Percentiles rank a stretch among this genome's conserved stretches.
Evolutionary conservation across 2,797 vertebrate genomes (phyloP).

Genomic region (Podarcis siculus): DNA sequence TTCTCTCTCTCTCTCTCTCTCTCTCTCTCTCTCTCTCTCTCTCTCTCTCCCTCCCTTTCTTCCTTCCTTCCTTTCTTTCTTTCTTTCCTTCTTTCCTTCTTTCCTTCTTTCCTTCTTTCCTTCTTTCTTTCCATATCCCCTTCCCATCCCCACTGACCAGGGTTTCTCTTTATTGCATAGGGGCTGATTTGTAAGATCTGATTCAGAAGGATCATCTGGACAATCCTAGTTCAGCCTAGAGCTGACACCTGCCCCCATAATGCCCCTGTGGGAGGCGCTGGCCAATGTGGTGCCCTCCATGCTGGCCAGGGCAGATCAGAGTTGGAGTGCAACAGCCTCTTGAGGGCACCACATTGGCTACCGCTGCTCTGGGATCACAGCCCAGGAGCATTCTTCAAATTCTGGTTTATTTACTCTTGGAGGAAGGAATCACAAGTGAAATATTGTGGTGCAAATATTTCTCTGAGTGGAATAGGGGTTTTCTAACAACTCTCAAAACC

Average conservation of each 20-base stretch:
- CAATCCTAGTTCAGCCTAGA: neutral
- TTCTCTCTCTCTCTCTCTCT: neutral
- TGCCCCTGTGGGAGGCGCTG: too few relatives aligned
- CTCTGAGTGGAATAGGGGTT: too few relatives aligned
- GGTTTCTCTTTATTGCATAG: neutral
- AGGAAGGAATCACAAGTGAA: neutral
- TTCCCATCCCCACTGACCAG: neutral
- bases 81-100: fast-evolving
- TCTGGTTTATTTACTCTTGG: neutral
- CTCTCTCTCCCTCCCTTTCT: too few relatives aligned
- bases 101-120: too few relatives aligned
- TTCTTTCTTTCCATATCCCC: neutral
- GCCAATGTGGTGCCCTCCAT: too few relatives aligned
- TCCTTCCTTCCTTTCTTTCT: too few relatives aligned
- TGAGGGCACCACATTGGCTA: too few relatives aligned
- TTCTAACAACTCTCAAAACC: too few relatives aligned
- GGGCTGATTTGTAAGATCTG: neutral
- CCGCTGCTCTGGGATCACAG: neutral
- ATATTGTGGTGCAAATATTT: too few relatives aligned
- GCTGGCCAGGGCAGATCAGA: too few relatives aligned
- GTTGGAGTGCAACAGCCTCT: too few relatives aligned
- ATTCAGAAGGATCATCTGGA: neutral
- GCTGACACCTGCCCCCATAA: neutral
- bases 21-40: too few relatives aligned
- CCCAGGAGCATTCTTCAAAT: neutral